phyloP scores from a whole-genome alignment of 1,140 invertebrate genomes.

The Hypothenemus hampei region DNA sequence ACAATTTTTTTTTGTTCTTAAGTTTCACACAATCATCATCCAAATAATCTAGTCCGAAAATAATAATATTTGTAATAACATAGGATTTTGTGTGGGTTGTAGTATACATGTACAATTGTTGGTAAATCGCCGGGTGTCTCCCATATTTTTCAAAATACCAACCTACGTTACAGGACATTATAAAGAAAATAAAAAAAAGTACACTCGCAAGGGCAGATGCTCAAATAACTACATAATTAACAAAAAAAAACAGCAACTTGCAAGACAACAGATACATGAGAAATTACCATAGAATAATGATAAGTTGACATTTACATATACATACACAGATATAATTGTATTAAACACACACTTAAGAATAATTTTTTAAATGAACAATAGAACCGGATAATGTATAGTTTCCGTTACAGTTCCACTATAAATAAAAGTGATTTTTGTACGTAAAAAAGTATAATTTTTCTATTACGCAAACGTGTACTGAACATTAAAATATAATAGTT shows the following conservation, averaged over 20 bases:
- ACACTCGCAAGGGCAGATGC: no score
- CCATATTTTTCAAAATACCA: conserved; percentile 28
- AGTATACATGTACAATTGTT: conserved; percentile 52
- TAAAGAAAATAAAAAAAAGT: conserved; percentile 26
- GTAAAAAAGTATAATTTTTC: no score
- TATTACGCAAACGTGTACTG: no score
- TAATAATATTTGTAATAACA: conserved; percentile 48
- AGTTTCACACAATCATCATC: conserved; percentile 41
- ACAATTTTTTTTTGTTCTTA: no score
- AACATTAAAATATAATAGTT: no score
- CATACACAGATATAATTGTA: conserved; percentile 20
- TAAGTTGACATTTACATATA: neutral
- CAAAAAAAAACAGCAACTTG: no score
- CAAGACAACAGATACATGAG: no score
- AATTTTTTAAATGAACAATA: conserved; percentile 29
- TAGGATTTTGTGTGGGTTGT: conserved; percentile 51
- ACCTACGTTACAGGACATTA: conserved; percentile 38
- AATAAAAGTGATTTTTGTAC: no score
- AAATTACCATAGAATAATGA: no score
- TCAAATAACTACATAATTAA: no score
- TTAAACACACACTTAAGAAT: conserved; percentile 11
- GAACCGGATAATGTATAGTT: conserved; percentile 28
- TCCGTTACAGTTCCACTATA: conserved; percentile 25
- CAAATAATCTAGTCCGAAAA: conserved; percentile 47
- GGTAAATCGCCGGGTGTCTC: conserved; percentile 46